Evolutionary conservation across 2,113 vertebrate species (phyloP), one percentile per base, ranked within the genome.

Genomic region (Pluvianellus socialis): DNA sequence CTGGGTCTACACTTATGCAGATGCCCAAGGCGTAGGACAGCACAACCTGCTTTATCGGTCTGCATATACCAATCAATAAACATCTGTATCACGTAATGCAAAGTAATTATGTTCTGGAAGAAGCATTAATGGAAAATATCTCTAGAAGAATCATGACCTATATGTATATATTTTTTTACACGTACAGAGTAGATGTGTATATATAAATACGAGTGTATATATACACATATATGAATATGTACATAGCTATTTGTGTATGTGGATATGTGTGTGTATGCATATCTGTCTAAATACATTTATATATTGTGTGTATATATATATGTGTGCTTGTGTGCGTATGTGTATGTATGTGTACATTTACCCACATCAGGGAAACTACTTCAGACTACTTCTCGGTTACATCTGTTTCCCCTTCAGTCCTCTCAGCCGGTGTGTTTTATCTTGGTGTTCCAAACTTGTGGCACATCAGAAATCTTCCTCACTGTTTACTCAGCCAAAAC

Each of bases 391-490:
- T 55, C 63, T 88, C 4, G 0, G 30, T 67, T 85, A 28, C 55
- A 73, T 79, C 42, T 87, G n/a, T 88, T 94, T 88, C 62, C 44
- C 30, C 12, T 79, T 92, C 53, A 79, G 8, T 63, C n/a, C 16
- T 71, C 62, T 96, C 59, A 80, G 45, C 6, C 8, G 1, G 17
- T 73, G 24, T n/a, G 22, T 72, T 91, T 94, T 94, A 87, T 91
- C 73, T 75, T 0, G 0, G 38, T 82, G 45, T 82, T 94, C n/a
- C 59, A 33, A 76, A 66, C 44, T 58, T 65, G 42, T 59, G n/a
- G 62, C 58, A 76, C 30, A 65, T 79, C 74, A 93, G 79, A 95
- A 92, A 94, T 94, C 42, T 94, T 96, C 71, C 58, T 86, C 82
- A 79, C 33, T 61, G 52, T 73, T 96, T 94, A 62, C 67, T 82